These are phyloP conservation scores for Penaeus japonicus DNA, from an alignment of 1,140 invertebrate species.

Conservation along the genomic window DNA sequence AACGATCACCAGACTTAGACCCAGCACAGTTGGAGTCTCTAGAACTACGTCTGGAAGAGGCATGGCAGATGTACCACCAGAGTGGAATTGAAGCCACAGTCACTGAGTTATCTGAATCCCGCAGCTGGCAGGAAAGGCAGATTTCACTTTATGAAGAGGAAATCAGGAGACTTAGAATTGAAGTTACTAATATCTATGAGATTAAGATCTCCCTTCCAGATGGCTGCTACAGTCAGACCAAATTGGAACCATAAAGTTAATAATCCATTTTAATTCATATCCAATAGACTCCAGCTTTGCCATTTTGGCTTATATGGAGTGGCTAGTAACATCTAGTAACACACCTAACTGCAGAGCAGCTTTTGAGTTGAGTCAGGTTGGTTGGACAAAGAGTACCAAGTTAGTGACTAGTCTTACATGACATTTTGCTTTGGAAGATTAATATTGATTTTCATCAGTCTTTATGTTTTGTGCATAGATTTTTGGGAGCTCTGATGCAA, in stretches of 20 bases:
- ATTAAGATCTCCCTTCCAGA: conserved; percentile 83
- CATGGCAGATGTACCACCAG: conserved; percentile 69
- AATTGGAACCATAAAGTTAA: conserved; percentile 66
- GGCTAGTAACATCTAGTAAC: background rate
- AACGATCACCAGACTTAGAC: conserved; percentile 80
- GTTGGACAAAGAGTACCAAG: background rate
- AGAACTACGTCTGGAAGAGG: conserved; percentile 76
- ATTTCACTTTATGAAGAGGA: conserved; percentile 86
- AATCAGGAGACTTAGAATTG: conserved; percentile 74
- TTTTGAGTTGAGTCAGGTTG: background rate
- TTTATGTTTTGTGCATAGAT: background rate
- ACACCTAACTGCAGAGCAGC: background rate
- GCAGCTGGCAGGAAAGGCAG: conserved; percentile 67
- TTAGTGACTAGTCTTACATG: background rate
- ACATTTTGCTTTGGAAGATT: background rate
- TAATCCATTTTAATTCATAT: background rate
- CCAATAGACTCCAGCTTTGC: background rate
- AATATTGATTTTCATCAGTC: background rate
- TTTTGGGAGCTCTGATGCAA: background rate
- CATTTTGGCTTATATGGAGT: background rate
- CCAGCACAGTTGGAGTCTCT: conserved; percentile 74
- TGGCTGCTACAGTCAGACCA: conserved; percentile 78
- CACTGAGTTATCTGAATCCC: conserved; percentile 27
- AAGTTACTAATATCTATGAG: conserved; percentile 87
- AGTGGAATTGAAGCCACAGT: conserved; percentile 49